Conservation (phyloP, 2,797 vertebrate genomes). For the Coreius guichenoti region DNA sequence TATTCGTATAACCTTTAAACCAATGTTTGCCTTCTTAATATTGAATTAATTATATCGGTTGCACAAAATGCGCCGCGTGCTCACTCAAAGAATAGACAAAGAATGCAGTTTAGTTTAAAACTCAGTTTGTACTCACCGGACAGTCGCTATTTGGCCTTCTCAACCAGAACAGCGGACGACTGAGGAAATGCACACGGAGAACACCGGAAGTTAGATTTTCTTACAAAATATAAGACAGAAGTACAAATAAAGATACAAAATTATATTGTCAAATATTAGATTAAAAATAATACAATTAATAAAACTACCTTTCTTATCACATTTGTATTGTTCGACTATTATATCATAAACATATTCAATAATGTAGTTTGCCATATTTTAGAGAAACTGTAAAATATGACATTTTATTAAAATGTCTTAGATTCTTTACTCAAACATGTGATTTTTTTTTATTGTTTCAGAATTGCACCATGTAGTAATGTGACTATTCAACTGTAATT, state of each 20-base stretch:
- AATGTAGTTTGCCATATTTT: background rate
- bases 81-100: background rate
- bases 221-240: constrained; percentile 1
- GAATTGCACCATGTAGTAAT: background rate
- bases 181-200: constrained; percentile 53
- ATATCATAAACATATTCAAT: background rate
- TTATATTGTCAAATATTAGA: background rate
- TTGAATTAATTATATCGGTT: background rate
- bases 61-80: background rate
- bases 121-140: constrained; percentile 64
- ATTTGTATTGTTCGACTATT: background rate
- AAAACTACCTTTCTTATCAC: background rate
- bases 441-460: background rate
- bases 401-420: background rate
- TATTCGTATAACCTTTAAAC: background rate
- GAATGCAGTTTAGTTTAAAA: background rate
- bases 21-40: background rate
- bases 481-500: background rate
- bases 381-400: background rate
- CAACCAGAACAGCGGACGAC: constrained; percentile 77
- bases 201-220: constrained; percentile 59
- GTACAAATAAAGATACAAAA: background rate
- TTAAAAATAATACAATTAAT: background rate
- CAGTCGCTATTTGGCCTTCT: constrained; percentile 80
- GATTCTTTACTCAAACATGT: background rate